Conservation (phyloP, 2,888 invertebrate genomes). For the Sesia bembeciformis region DNA sequence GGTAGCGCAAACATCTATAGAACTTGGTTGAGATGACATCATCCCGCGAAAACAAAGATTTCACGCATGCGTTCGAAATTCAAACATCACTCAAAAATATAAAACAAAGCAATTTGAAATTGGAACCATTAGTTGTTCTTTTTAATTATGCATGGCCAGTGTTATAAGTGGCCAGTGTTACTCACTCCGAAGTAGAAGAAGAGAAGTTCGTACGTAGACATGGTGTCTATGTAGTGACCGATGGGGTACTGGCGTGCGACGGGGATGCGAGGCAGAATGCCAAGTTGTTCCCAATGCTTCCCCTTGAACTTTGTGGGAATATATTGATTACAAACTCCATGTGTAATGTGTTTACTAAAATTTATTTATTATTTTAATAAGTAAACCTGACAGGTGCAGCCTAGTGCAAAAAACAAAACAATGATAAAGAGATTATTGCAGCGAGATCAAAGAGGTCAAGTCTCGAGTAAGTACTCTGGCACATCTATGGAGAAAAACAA, state of each 20-base stretch:
- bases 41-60: constrained; percentile 16
- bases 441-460: no score
- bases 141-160: neutral
- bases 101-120: neutral
- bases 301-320: constrained; percentile 1
- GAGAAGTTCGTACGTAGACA: constrained; percentile 32
- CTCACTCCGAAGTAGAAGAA: constrained; percentile 52
- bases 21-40: constrained; percentile 14
- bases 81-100: constrained; percentile 1
- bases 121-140: neutral
- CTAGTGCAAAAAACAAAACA: no score
- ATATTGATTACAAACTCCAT: neutral
- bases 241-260: constrained; percentile 35
- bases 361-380: no score
- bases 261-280: constrained; percentile 36
- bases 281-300: constrained; percentile 22
- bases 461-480: no score
- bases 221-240: constrained; percentile 31
- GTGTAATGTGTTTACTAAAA: no score
- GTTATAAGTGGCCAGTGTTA: constrained; percentile 5
- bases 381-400: no score
- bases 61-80: constrained; percentile 16
- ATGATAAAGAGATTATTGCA: no score
- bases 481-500: no score
- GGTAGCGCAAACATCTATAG: constrained; percentile 10